These are phyloP conservation scores for Mungos mungo DNA, from an alignment of 2,113 vertebrate genomes.

Conservation along the genomic window DNA sequence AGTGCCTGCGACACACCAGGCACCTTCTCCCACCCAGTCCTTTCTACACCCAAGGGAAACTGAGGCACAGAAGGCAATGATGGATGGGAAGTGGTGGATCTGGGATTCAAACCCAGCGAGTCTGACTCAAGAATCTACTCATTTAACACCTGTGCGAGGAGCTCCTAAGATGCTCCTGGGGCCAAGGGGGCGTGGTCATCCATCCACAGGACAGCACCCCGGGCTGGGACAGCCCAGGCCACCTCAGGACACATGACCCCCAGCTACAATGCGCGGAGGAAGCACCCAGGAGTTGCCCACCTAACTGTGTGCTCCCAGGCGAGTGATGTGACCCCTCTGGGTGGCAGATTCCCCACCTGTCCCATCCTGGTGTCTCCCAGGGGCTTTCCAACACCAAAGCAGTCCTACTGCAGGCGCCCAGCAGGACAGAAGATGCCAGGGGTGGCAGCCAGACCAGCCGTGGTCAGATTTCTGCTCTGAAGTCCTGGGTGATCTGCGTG, in stretches of 20 bases:
- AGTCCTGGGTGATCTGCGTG: neutral
- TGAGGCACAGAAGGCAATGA: neutral
- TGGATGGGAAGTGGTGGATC: neutral
- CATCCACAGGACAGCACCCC: neutral
- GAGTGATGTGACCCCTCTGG: fast-evolving
- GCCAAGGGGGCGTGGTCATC: neutral
- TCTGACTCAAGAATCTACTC: neutral
- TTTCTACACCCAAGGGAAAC: neutral
- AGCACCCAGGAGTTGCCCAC: neutral
- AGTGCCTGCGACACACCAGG: neutral
- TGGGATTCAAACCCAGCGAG: neutral
- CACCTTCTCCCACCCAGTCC: neutral
- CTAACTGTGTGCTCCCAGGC: neutral
- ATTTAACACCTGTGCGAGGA: neutral
- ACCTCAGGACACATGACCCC: fast-evolving
- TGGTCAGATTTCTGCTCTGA: neutral
- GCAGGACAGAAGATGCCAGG: fast-evolving
- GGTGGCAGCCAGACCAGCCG: neutral
- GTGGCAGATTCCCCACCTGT: neutral
- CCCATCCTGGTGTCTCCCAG: neutral
- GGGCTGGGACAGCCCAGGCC: neutral
- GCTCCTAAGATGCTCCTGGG: neutral
- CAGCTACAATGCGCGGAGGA: fast-evolving
- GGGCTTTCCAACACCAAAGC: neutral
- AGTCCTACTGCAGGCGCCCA: neutral